Conservation (phyloP, 2,113 vertebrate genomes). For the Melanerpes formicivorus region DNA sequence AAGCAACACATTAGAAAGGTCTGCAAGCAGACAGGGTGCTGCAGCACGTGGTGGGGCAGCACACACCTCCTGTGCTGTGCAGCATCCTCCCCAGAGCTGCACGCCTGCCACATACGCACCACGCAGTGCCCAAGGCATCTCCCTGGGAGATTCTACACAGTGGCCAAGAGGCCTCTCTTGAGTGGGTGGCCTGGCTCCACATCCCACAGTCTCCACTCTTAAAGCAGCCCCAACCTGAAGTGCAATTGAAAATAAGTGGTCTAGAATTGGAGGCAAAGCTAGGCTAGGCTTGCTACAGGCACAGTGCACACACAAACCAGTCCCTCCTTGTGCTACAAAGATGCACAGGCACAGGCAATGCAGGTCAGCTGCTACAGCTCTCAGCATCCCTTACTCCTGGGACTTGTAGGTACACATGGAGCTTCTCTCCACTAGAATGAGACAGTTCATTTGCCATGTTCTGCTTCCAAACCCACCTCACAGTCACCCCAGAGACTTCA, state of each 20-base stretch:
- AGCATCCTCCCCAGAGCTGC: not conserved
- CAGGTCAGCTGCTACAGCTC: not conserved
- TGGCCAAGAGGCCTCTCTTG: not conserved
- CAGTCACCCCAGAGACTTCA: not conserved
- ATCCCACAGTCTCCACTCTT: not conserved
- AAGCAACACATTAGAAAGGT: not conserved
- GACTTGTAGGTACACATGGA: not conserved
- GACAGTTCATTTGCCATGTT: rapidly evolving
- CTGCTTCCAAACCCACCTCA: not conserved
- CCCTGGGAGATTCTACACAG: not conserved
- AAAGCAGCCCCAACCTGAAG: not conserved
- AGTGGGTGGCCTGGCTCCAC: not conserved
- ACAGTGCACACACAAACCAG: rapidly evolving
- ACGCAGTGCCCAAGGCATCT: not conserved
- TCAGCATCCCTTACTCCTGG: not conserved
- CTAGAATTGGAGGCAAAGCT: not conserved
- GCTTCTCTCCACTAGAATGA: not conserved
- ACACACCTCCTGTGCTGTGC: rapidly evolving
- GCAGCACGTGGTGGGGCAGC: rapidly evolving
- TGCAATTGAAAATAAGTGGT: not conserved
- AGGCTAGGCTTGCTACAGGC: not conserved
- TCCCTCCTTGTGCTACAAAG: not conserved
- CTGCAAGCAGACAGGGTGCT: not conserved
- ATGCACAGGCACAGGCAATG: not conserved
- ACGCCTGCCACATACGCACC: not conserved